Evolutionary conservation across 2,888 invertebrate genomes (phyloP).

Genomic region (Eupithecia insigniata): DNA sequence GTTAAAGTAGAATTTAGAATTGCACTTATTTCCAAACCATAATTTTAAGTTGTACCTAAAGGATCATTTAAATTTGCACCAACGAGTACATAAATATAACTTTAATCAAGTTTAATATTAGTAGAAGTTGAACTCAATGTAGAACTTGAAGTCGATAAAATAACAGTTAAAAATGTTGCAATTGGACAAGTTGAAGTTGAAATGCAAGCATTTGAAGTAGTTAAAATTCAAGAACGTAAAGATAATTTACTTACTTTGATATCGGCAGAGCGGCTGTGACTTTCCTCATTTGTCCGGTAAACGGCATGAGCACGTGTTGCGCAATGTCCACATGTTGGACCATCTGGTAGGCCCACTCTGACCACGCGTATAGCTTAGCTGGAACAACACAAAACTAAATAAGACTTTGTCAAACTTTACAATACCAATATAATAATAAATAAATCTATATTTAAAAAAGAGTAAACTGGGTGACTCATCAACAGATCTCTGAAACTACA

Average conservation of each 20-base stretch:
- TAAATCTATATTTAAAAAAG: too few species aligned
- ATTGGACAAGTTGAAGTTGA: neutral
- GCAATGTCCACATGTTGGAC: conserved; percentile 61
- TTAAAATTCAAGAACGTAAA: neutral
- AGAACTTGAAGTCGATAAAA: too few species aligned
- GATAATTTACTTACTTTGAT: conserved; percentile 46
- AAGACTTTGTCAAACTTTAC: too few species aligned
- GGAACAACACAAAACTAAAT: conserved; percentile 18
- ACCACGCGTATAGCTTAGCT: conserved; percentile 54
- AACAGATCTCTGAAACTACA: too few species aligned
- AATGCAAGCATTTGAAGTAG: neutral
- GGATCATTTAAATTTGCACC: neutral
- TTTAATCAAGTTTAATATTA: neutral
- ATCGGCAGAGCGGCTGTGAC: conserved; percentile 54
- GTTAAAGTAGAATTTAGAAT: neutral
- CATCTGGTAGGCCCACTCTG: conserved; percentile 65
- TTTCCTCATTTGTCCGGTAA: conserved; percentile 50
- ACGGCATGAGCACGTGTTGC: conserved; percentile 54
- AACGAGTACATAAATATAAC: neutral
- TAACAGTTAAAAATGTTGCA: too few species aligned
- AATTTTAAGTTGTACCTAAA: neutral
- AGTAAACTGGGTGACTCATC: too few species aligned
- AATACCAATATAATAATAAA: too few species aligned
- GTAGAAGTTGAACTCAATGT: neutral
- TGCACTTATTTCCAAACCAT: neutral